phyloP scores from a whole-genome alignment of 2,888 invertebrate genomes.

The Amiota minor region DNA sequence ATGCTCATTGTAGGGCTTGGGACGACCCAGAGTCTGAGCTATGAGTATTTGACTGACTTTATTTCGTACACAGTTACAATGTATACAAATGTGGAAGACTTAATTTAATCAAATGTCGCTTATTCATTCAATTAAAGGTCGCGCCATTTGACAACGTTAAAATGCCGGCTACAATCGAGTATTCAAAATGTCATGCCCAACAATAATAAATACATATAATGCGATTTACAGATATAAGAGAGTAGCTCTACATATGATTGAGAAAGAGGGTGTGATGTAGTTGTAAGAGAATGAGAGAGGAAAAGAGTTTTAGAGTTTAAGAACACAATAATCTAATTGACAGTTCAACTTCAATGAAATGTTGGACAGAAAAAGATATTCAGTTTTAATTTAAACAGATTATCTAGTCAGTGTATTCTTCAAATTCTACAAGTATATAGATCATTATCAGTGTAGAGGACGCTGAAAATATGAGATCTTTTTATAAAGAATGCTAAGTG shows the following conservation, averaged over 20 bases:
- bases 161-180: conserved; percentile 23
- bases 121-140: conserved; percentile 71
- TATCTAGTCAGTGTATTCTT: too few relatives aligned
- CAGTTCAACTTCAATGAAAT: conserved; percentile 53
- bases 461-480: too few relatives aligned
- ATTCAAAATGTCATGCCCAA: conserved; percentile 8
- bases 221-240: too few relatives aligned
- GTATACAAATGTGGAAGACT: conserved; percentile 34
- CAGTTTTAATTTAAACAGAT: too few relatives aligned
- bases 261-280: conserved; percentile 33
- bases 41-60: too few relatives aligned
- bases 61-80: conserved; percentile 29
- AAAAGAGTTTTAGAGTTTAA: not conserved
- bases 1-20: not conserved
- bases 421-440: too few relatives aligned
- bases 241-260: not conserved
- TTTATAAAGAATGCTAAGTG: too few relatives aligned
- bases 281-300: conserved; percentile 42
- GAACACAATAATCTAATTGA: conserved; percentile 57
- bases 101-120: conserved; percentile 69
- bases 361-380: not conserved
- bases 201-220: too few relatives aligned
- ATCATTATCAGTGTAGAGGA: too few relatives aligned
- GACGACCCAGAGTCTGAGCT: too few relatives aligned
- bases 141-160: conserved; percentile 60